Percentiles rank a stretch among this genome's conserved stretches.
phyloP scores from a whole-genome alignment of 1,140 invertebrate genomes.

The Sminthurinus signatus region DNA sequence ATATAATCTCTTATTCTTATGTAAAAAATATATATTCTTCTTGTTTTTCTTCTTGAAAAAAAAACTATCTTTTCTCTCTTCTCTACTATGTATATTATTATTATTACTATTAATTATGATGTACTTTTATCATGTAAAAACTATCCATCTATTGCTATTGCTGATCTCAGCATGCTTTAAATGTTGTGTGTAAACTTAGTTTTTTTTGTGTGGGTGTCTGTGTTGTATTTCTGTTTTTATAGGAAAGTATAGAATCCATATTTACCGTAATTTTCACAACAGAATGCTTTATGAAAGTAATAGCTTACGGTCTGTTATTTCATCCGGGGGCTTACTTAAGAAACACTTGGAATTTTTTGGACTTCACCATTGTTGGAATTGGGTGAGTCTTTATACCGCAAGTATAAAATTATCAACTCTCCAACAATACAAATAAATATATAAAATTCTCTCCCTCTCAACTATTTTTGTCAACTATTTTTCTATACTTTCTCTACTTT shows the following conservation, averaged over 20 bases:
- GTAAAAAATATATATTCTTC: no score
- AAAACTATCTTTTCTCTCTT: no score
- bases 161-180: neutral
- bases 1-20: no score
- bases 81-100: neutral
- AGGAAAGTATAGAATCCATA: constrained; percentile 97
- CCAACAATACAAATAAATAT: no score
- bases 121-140: neutral
- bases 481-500: no score
- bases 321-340: constrained; percentile 94
- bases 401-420: no score
- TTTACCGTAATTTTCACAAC: constrained; percentile 98
- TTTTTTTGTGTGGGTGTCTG: neutral
- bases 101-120: neutral
- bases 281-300: constrained; percentile 98
- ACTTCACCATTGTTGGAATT: constrained; percentile 99
- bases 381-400: constrained; percentile 55
- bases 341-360: constrained; percentile 98
- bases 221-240: constrained; percentile 50
- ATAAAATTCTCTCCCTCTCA: no score
- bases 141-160: neutral
- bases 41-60: no score
- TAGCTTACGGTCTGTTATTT: constrained; percentile 94
- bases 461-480: no score
- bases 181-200: neutral